Conservation (phyloP, 2,113 vertebrate genomes). For the Cervus canadensis region DNA sequence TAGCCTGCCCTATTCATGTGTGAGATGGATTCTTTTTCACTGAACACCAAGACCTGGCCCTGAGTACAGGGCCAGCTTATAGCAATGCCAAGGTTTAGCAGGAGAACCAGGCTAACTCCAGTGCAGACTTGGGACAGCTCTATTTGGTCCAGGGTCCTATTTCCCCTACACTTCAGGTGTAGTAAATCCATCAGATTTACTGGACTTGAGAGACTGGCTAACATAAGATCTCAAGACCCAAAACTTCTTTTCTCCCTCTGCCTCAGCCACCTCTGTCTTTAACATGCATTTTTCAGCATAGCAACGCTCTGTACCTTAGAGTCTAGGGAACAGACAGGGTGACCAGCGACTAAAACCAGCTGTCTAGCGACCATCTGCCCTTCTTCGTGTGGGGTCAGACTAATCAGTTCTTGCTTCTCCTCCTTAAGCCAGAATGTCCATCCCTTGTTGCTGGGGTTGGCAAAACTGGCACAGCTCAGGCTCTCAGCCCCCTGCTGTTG, state of each 20-base stretch:
- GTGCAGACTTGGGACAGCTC: not conserved
- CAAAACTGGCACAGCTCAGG: not conserved
- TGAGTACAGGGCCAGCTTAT: no score
- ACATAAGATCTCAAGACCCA: not conserved
- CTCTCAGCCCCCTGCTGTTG: conserved; percentile 36
- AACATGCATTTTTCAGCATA: rapidly evolving
- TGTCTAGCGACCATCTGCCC: rapidly evolving
- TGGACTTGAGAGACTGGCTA: not conserved
- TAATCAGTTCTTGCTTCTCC: not conserved
- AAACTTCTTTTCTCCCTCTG: not conserved
- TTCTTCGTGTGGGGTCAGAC: not conserved
- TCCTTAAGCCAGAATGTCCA: not conserved
- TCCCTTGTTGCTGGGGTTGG: not conserved
- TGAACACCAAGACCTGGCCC: not conserved
- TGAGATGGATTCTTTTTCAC: not conserved
- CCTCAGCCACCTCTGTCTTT: no score
- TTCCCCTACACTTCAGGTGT: not conserved
- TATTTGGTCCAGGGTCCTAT: rapidly evolving
- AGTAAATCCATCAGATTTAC: not conserved
- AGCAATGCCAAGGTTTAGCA: not conserved
- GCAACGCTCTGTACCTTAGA: not conserved
- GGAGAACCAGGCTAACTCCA: not conserved
- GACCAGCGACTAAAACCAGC: rapidly evolving
- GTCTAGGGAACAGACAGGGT: not conserved
- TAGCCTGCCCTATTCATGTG: not conserved